A percentile compares a stretch with the other conserved stretches of the same genome.
phyloP scores from a whole-genome alignment of 2,797 vertebrate species.

The Eupleurogrammus muticus region DNA sequence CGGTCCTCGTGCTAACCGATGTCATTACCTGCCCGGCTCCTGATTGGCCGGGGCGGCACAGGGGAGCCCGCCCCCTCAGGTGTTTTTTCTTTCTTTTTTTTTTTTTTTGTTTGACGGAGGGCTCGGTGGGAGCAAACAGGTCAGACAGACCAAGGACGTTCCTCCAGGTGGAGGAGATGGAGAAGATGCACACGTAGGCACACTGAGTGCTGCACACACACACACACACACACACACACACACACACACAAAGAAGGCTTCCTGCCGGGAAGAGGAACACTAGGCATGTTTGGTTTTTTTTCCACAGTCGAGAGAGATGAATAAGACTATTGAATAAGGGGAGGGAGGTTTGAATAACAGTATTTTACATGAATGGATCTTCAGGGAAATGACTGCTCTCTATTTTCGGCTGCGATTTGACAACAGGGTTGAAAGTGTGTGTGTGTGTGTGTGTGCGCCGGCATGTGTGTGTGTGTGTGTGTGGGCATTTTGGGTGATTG shows the following conservation, averaged over 20 bases:
- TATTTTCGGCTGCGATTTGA: conserved; percentile 68
- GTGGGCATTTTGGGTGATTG: conserved; percentile 56
- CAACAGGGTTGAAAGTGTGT: conserved; percentile 44
- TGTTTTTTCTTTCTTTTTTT: conserved; percentile 9
- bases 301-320: conserved; percentile 76
- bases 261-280: conserved; percentile 56
- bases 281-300: conserved; percentile 69
- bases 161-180: conserved; percentile 62
- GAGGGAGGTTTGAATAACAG: conserved; percentile 76
- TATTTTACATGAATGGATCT: conserved; percentile 83
- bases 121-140: conserved; percentile 66
- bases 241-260: conserved; percentile 33
- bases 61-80: conserved; percentile 61
- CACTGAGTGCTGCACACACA: not conserved
- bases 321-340: conserved; percentile 71
- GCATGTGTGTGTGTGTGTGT: not conserved
- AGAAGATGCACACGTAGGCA: conserved; percentile 23
- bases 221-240: conserved; percentile 19
- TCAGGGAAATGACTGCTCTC: conserved; percentile 73
- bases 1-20: conserved; percentile 72
- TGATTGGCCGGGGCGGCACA: conserved; percentile 61
- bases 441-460: conserved; percentile 19
- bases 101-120: conserved; percentile 45
- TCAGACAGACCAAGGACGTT: conserved; percentile 78
- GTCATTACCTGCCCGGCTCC: conserved; percentile 65